Conservation (phyloP, 2,888 invertebrate genomes). For the Chloromyia formosa region DNA sequence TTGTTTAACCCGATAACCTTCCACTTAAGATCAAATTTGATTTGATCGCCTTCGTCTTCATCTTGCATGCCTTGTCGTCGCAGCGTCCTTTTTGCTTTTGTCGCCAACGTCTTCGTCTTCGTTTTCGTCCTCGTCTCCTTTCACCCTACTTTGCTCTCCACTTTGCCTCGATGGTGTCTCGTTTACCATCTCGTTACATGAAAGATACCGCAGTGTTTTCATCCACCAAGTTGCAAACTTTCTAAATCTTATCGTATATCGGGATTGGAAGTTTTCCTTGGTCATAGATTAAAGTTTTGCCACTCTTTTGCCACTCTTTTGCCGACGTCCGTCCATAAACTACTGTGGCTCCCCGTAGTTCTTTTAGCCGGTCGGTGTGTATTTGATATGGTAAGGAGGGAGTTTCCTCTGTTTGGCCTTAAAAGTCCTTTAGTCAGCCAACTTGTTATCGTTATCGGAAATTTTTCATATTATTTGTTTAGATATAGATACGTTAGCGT, state of each 20-base stretch:
- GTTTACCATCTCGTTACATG: not conserved
- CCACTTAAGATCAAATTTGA: conserved; percentile 40
- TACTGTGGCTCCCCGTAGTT: conserved; percentile 2
- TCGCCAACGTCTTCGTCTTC: not conserved
- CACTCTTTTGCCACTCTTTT: not conserved
- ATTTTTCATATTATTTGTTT: conserved; percentile 33
- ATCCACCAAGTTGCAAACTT: conserved; percentile 37
- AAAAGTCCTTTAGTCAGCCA: conserved; percentile 19
- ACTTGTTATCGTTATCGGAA: conserved; percentile 14
- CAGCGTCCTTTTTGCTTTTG: not conserved
- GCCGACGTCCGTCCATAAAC: not conserved
- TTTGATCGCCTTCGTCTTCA: conserved; percentile 21
- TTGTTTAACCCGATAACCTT: conserved; percentile 40
- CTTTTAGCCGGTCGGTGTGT: conserved; percentile 1
- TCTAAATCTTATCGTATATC: conserved; percentile 47
- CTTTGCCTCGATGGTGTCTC: not conserved
- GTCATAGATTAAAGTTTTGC: conserved; percentile 46
- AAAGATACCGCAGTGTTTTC: conserved; percentile 23
- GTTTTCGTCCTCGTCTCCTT: not conserved
- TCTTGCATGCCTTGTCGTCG: not conserved
- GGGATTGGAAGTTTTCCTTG: conserved; percentile 44
- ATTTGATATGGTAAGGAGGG: conserved; percentile 26
- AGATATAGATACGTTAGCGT: not conserved
- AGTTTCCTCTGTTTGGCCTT: conserved; percentile 12
- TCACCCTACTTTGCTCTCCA: not conserved